phyloP scores from a whole-genome alignment of 2,888 invertebrate genomes.

The Quadroppia sp. region DNA sequence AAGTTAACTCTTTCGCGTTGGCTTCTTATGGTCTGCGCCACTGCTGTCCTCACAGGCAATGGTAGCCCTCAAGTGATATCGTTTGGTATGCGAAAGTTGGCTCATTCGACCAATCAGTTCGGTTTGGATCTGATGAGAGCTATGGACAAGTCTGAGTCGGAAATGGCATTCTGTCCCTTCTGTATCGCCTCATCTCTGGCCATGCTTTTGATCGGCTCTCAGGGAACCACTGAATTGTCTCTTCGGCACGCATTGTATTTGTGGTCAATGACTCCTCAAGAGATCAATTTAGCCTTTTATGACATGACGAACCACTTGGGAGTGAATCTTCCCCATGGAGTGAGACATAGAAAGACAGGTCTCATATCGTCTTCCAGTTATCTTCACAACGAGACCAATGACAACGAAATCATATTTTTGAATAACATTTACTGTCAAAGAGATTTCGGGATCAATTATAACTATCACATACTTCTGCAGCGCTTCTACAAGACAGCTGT shows the following conservation, averaged over 20 bases:
- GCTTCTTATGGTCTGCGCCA: conserved; percentile 23
- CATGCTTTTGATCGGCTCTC: conserved; percentile 47
- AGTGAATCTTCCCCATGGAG: conserved; percentile 44
- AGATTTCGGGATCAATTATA: conserved; percentile 47
- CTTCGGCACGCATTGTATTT: conserved; percentile 48
- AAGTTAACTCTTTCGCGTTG: conserved; percentile 23
- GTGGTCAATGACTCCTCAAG: conserved; percentile 48
- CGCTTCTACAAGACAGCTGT: conserved; percentile 48
- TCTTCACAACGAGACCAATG: conserved; percentile 6
- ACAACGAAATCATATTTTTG: conserved; percentile 44
- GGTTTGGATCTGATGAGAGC: conserved; percentile 48
- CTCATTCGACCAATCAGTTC: conserved; percentile 49
- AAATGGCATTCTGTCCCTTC: conserved; percentile 48
- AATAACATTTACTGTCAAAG: conserved; percentile 48
- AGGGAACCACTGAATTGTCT: conserved; percentile 44
- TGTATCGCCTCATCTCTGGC: conserved; percentile 48
- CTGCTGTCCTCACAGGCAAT: not conserved
- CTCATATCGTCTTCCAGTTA: conserved; percentile 1
- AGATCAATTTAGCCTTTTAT: conserved; percentile 48
- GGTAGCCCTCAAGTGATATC: conserved; percentile 45
- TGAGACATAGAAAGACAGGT: conserved; percentile 15
- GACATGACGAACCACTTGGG: conserved; percentile 48
- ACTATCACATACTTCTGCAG: conserved; percentile 47
- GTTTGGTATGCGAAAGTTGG: conserved; percentile 48
- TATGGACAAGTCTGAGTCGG: conserved; percentile 45